phyloP scores from a whole-genome alignment of 2,113 vertebrate species.

The Phylloscopus trochiloides region DNA sequence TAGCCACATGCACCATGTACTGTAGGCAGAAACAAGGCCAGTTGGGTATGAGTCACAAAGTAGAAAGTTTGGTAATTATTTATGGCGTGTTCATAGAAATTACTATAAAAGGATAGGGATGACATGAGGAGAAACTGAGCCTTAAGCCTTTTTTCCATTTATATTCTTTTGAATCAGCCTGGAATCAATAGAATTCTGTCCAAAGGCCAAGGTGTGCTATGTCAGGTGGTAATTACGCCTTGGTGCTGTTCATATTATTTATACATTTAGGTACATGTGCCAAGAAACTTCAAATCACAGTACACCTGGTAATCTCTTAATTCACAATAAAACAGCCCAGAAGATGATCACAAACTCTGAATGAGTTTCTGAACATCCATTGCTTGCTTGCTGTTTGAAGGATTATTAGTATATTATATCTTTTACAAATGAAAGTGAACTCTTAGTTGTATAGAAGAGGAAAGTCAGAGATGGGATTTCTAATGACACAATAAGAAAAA shows the following conservation, averaged over 20 bases:
- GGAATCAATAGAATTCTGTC: not conserved
- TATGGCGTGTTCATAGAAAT: not conserved
- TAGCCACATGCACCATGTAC: not conserved
- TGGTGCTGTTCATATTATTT: slow-evolving; percentile 46
- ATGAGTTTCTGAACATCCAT: not conserved
- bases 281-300: slow-evolving; percentile 25
- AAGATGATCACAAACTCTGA: not conserved
- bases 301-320: slow-evolving; percentile 11
- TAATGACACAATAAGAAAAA: not conserved
- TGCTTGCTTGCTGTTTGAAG: not conserved
- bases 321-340: not conserved
- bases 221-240: slow-evolving; percentile 38
- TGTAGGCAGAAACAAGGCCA: not conserved
- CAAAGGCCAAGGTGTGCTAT: slow-evolving; percentile 17
- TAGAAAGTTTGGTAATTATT: slow-evolving; percentile 22
- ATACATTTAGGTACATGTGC: slow-evolving; percentile 30
- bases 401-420: not conserved
- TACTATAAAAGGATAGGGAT: slow-evolving; percentile 52
- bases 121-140: not conserved
- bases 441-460: not conserved
- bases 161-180: not conserved
- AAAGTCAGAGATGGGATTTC: not conserved
- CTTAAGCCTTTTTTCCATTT: not conserved
- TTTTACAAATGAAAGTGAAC: not conserved
- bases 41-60: slow-evolving; percentile 47